Conservation (phyloP, 2,797 vertebrate genomes). For the Oreonectes daqikongensis region DNA sequence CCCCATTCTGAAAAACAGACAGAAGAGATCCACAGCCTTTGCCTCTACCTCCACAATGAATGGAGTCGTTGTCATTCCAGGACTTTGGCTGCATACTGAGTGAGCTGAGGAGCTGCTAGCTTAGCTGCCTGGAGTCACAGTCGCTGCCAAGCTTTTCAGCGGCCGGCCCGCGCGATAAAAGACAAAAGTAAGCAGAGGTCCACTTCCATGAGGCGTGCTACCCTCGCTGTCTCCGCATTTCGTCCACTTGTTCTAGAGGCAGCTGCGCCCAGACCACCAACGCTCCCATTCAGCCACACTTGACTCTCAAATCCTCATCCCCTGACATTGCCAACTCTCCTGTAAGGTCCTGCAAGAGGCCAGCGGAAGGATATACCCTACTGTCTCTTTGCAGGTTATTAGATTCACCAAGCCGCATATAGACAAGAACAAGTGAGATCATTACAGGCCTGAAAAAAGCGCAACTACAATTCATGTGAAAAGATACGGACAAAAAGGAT, state of each 20-base stretch:
- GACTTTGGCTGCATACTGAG: constrained; percentile 83
- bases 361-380: constrained; percentile 42
- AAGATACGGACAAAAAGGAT: constrained; percentile 60
- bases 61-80: constrained; percentile 80
- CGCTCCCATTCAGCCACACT: constrained; percentile 79
- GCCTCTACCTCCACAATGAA: constrained; percentile 80
- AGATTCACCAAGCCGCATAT: constrained; percentile 38
- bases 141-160: constrained; percentile 58
- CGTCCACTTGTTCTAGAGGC: constrained; percentile 78
- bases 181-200: constrained; percentile 54
- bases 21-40: constrained; percentile 78
- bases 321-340: constrained; percentile 74
- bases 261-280: constrained; percentile 82
- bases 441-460: constrained; percentile 52
- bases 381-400: constrained; percentile 40
- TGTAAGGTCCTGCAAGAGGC: constrained; percentile 48
- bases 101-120: constrained; percentile 74
- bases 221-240: constrained; percentile 72
- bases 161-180: constrained; percentile 48
- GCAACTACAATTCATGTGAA: constrained; percentile 60
- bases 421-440: constrained; percentile 30
- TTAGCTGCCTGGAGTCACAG: constrained; percentile 72
- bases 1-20: constrained; percentile 60
- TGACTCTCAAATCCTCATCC: constrained; percentile 83
- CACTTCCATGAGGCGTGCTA: constrained; percentile 56